Evolutionary conservation across 2,797 vertebrate genomes (phyloP), one percentile per base, ranked within the genome.

Genomic region (Falco berigora): DNA sequence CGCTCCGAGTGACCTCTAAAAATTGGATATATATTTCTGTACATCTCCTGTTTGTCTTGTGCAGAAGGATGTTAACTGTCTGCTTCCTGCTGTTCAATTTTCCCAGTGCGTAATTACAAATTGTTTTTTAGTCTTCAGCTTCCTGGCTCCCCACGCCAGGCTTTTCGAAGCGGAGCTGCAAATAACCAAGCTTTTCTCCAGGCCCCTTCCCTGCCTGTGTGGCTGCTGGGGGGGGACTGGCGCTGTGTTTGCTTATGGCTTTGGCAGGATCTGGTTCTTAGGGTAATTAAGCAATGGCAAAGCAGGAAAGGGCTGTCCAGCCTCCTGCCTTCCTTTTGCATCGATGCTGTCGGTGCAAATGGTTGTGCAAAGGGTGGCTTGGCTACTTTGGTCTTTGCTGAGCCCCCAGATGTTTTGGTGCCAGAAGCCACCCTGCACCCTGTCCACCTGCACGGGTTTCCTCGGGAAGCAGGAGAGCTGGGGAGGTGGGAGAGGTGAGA

Each of bases 31-130:
- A 0, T 82, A n/a, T 76, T 91, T 71, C 92, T 92, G 74, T 93
- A 14, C 83, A n/a, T 67, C 79, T 87, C 88, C 62, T 82, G 69
- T 88, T 80, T 82, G 87, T 63, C 71, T 78, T 27, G 46, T 58
- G 80, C 67, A 59, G 76, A 55, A 30, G 53, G 84, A 94, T 81
- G 66, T 77, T 92, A 88, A 59, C 77, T 5, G 7, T 42, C 88
- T 63, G 84, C 83, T 97, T 96, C 95, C 94, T 92, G 93, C 86
- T 46, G 91, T 21, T 95, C 89, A 38, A 30, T 93, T 95, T 88
- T 69, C 92, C 78, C 25, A 23, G 81, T 0, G 0, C 4, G 7
- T 83, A 75, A 90, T 89, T 96, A 59, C 92, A 66, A 64, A 92
- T 85, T 32, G 66, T 44, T 68, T 9, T 58, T 42, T 59, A n/a